Percentiles rank a stretch among this genome's conserved stretches.
phyloP scores from a whole-genome alignment of 2,113 vertebrate genomes.

The Phalacrocorax carbo region DNA sequence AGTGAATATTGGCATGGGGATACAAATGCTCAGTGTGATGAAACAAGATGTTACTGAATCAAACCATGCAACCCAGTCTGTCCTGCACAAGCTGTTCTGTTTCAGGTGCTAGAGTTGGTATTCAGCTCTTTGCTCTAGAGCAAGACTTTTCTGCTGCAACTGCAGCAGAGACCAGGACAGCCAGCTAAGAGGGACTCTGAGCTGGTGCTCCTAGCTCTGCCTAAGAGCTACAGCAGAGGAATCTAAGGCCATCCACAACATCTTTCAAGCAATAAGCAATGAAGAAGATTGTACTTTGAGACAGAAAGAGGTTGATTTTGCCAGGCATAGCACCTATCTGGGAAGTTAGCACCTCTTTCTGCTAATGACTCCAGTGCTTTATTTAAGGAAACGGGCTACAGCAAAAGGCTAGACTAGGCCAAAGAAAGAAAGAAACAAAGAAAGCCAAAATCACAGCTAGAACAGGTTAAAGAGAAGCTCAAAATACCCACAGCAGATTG shows the following conservation, averaged over 20 bases:
- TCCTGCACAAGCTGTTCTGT: fast-evolving
- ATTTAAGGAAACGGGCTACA: not conserved
- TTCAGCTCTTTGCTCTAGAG: not conserved
- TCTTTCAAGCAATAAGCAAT: not conserved
- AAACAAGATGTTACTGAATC: not conserved
- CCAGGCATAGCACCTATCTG: not conserved
- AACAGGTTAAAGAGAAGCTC: not conserved
- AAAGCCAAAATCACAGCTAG: not conserved
- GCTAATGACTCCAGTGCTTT: not conserved
- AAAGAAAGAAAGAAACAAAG: not conserved
- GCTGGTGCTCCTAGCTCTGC: not conserved
- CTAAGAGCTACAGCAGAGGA: not conserved
- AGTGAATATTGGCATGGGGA: not conserved
- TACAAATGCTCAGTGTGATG: not conserved
- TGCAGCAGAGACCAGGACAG: not conserved
- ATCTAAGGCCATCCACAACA: not conserved
- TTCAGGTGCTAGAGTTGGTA: not conserved
- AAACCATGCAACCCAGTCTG: fast-evolving
- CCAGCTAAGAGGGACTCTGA: not conserved
- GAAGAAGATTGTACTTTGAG: not conserved
- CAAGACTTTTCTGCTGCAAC: not conserved
- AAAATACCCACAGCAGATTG: not conserved
- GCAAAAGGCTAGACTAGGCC: not conserved
- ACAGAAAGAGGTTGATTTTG: not conserved
- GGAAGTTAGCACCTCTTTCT: not conserved